phyloP scores from a whole-genome alignment of 2,797 vertebrate species.

The Enteromius anoplus region DNA sequence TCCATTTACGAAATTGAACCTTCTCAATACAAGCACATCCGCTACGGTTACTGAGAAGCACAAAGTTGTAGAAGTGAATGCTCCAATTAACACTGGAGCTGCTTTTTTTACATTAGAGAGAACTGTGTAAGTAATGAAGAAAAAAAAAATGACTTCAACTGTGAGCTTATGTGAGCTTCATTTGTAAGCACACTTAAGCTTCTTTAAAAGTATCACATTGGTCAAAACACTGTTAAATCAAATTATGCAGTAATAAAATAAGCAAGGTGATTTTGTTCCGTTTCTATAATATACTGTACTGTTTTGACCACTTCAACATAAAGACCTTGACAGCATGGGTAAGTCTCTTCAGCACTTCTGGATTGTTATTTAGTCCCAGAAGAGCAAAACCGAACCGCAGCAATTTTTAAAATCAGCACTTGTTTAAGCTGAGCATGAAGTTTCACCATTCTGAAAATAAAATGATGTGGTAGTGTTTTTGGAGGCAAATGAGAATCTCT shows the following conservation, averaged over 20 bases:
- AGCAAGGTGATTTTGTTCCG: background rate
- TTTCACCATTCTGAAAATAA: slow-evolving; percentile 39
- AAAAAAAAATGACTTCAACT: background rate
- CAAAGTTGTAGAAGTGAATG: background rate
- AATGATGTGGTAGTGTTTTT: slow-evolving; percentile 36
- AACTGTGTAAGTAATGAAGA: background rate
- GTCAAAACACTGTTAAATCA: slow-evolving; percentile 9
- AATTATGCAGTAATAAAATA: background rate
- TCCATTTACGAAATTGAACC: background rate
- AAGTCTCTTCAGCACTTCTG: slow-evolving; percentile 25
- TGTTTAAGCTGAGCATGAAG: slow-evolving; percentile 33
- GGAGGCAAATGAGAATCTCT: slow-evolving; percentile 2
- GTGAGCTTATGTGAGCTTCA: background rate
- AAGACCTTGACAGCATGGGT: background rate
- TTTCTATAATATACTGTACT: slow-evolving; percentile 10
- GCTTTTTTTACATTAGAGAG: background rate
- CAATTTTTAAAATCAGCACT: slow-evolving; percentile 32
- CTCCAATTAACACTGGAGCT: background rate
- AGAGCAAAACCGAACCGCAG: slow-evolving; percentile 5
- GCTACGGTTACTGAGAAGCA: background rate
- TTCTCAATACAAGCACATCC: background rate
- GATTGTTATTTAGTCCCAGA: slow-evolving; percentile 37
- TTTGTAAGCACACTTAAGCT: background rate
- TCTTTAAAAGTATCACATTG: background rate
- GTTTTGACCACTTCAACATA: slow-evolving; percentile 19